Evolutionary conservation across 2,113 vertebrate species (phyloP), one percentile per base, ranked within the genome.

Genomic region (Gorilla gorilla): DNA sequence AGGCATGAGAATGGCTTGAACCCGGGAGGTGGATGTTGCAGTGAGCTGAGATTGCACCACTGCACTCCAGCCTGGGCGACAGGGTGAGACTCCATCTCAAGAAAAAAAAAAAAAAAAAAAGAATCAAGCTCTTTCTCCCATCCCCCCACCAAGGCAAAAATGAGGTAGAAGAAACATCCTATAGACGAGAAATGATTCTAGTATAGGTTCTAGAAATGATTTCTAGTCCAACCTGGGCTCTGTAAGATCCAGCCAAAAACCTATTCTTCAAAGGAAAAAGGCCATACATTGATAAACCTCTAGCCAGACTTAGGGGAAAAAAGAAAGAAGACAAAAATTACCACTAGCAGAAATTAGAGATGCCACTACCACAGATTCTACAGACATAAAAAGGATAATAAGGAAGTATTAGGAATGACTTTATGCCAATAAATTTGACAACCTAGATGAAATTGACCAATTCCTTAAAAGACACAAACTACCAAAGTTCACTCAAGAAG

Each of bases 201-300:
- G 6, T 20, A 55, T 1, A 70, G 32, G 76, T 45, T 52, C 66
- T 87, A 82, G 90, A 76, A 59, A 66, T 40, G 27, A 35, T 81
- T 35, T 66, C 52, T 81, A 70, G 73, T 30, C 40, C 55, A 81
- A 30, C 22, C 2, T n/a, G 8, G 32, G 27, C 27, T 75, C 61
- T 72, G 66, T 30, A 93, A 38, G 48, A 87, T 90, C 27, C 59
- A 50, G 14, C 82, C 57, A 72, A 40, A 92, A 88, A 50, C 22
- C 48, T 61, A 14, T 61, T 68, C 80, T 30, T 93, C 73, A 59
- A 79, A 89, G 30, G 61, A 89, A 87, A 57, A 59, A n/a, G 27
- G 23, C 73, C 43, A 45, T 35, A 55, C 52, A 20, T 22, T 38
- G 43, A 73, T 17, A 25, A 59, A 89, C 20, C 13, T 61, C 72